phyloP scores from a whole-genome alignment of 1,140 invertebrate species.

The Sycophila sp. region DNA sequence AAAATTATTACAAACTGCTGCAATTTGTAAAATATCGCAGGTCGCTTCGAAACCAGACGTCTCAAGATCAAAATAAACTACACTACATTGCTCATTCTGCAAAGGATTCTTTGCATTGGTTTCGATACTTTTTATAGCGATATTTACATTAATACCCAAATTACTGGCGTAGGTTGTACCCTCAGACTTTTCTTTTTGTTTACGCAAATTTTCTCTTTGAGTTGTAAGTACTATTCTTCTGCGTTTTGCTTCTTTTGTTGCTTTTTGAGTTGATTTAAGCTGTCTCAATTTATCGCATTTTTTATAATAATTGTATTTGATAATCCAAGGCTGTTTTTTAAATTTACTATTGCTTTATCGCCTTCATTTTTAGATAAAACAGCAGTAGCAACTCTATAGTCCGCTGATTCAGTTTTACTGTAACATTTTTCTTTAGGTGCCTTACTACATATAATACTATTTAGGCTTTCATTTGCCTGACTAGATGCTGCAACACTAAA shows the following conservation, averaged over 20 bases:
- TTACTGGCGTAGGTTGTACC: not conserved
- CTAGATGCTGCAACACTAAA: constrained; percentile 34
- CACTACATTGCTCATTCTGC: not conserved
- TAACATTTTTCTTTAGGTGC: constrained; percentile 39
- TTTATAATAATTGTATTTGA: too few relatives aligned
- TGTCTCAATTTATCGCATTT: too few relatives aligned
- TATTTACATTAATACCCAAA: not conserved
- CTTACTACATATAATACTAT: constrained; percentile 37
- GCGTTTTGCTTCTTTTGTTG: too few relatives aligned
- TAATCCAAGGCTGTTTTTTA: too few relatives aligned
- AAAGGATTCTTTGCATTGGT: not conserved
- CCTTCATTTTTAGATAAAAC: constrained; percentile 11
- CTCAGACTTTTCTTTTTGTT: constrained; percentile 22
- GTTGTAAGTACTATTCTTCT: too few relatives aligned
- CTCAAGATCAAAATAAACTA: constrained; percentile 40
- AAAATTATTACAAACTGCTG: constrained; percentile 24
- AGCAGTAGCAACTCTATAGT: constrained; percentile 41
- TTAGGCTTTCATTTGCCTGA: constrained; percentile 41
- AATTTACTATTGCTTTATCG: too few relatives aligned
- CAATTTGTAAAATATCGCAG: constrained; percentile 41
- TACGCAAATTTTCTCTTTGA: not conserved
- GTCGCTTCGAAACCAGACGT: constrained; percentile 35
- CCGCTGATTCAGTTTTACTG: constrained; percentile 34
- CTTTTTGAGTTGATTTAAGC: too few relatives aligned
- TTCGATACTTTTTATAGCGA: constrained; percentile 3